These are phyloP conservation scores for Diorhabda carinulata DNA, from an alignment of 1,140 invertebrate species.

Conservation along the genomic window DNA sequence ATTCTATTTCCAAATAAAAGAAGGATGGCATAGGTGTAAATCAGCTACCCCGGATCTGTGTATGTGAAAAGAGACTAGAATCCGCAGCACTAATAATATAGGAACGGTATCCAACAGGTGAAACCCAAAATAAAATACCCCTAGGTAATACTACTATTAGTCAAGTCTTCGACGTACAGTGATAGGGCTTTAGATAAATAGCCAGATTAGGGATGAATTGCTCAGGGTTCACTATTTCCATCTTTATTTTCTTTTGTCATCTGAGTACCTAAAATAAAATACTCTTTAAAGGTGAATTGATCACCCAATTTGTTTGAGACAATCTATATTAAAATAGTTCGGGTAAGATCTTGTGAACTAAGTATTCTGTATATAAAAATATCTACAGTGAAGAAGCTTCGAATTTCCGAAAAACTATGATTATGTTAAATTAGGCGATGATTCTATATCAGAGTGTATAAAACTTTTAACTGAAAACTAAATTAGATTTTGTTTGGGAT, in stretches of 20 bases:
- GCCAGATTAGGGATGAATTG: not conserved
- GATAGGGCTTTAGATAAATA: not conserved
- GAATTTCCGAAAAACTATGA: no score
- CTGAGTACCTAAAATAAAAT: not conserved
- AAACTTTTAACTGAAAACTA: no score
- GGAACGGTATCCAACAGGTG: not conserved
- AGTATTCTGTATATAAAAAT: no score
- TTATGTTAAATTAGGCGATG: no score
- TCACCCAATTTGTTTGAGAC: not conserved
- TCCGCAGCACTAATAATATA: not conserved
- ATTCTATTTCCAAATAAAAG: no score
- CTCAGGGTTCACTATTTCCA: not conserved
- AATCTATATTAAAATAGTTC: not conserved
- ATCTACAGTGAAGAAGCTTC: no score
- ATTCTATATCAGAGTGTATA: no score
- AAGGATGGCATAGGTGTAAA: no score
- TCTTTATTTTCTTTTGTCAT: not conserved
- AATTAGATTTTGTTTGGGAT: no score
- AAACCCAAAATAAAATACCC: not conserved
- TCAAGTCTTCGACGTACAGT: not conserved
- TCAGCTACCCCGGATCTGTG: no score
- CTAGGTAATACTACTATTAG: not conserved
- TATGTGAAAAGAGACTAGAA: not conserved
- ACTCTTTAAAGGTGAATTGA: not conserved
- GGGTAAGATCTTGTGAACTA: no score